Conservation (phyloP, 1,140 invertebrate species). For the Cardiocondyla obscurior region DNA sequence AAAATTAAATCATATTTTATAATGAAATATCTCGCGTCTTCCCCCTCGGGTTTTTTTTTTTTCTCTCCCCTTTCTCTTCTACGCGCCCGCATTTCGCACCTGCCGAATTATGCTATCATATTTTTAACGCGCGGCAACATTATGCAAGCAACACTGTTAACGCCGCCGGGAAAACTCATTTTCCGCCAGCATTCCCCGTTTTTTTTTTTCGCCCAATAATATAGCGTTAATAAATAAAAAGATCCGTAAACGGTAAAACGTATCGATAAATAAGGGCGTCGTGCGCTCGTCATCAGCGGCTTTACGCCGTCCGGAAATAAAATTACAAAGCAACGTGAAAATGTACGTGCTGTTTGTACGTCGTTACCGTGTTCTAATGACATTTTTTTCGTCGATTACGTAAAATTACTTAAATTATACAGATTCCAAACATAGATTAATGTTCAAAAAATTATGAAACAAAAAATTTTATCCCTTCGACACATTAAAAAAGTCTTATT, state of each 20-base stretch:
- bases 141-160: slow-evolving; percentile 18
- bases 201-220: slow-evolving; percentile 11
- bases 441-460: too few species aligned
- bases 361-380: too few species aligned
- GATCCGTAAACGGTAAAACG: slow-evolving; percentile 11
- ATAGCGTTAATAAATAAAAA: slow-evolving; percentile 8
- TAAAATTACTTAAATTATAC: too few species aligned
- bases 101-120: slow-evolving; percentile 32
- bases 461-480: too few species aligned
- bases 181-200: neutral
- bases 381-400: too few species aligned
- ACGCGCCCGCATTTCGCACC: slow-evolving; percentile 4
- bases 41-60: neutral
- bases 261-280: slow-evolving; percentile 5
- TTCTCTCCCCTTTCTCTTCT: neutral
- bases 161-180: neutral
- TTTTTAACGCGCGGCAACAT: slow-evolving; percentile 35
- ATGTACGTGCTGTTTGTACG: too few species aligned
- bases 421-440: too few species aligned
- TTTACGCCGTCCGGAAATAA: too few species aligned
- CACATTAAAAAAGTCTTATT: too few species aligned
- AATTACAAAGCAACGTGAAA: too few species aligned
- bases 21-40: slow-evolving; percentile 26
- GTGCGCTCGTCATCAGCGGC: too few species aligned
- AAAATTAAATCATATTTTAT: slow-evolving; percentile 50